phyloP scores from a whole-genome alignment of 2,797 vertebrate genomes.

The Peromyscus attwateri region DNA sequence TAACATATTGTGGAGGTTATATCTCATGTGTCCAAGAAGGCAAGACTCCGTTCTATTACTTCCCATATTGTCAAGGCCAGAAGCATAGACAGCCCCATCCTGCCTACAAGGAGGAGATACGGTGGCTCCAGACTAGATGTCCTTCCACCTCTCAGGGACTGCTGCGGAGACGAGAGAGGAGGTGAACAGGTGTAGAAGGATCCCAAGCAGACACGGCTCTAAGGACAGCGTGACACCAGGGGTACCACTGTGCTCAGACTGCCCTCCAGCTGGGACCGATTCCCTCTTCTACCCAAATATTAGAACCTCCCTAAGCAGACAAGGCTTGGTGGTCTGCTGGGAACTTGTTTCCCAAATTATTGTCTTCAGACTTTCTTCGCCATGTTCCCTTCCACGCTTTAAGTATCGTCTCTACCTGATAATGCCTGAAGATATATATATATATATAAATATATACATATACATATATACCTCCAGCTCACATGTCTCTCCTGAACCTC shows the following conservation, averaged over 20 bases:
- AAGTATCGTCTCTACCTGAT: neutral
- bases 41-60: neutral
- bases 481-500: neutral
- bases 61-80: neutral
- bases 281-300: neutral
- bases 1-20: neutral
- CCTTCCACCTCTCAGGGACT: neutral
- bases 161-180: neutral
- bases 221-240: neutral
- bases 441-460: too few relatives aligned
- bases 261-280: neutral
- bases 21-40: neutral
- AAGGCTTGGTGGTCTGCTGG: neutral
- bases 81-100: neutral
- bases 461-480: neutral
- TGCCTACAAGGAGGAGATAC: neutral
- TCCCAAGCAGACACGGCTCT: neutral
- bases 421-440: neutral
- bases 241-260: neutral
- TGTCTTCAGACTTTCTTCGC: neutral
- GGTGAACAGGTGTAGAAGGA: neutral
- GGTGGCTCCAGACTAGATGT: neutral
- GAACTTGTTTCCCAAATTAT: neutral
- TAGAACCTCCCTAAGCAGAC: neutral
- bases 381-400: neutral